Percentiles rank a stretch among this genome's conserved stretches.
These are phyloP conservation scores for Diarsia dahlii DNA, from an alignment of 2,888 invertebrate species.

Conservation along the genomic window DNA sequence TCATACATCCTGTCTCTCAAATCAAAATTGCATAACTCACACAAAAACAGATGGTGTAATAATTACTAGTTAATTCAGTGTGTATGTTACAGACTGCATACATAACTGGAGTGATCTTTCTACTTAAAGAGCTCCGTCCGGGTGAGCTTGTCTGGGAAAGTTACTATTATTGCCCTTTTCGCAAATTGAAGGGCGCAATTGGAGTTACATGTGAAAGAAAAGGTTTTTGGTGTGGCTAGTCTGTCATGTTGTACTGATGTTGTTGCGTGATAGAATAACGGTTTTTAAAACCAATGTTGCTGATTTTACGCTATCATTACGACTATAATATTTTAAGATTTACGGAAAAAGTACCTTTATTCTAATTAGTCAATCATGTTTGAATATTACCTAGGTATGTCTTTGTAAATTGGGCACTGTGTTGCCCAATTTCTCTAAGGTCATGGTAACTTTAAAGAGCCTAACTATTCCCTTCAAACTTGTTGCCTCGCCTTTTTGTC, in stretches of 20 bases:
- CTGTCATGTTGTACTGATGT: neutral
- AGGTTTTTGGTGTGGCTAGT: neutral
- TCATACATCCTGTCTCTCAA: constrained; percentile 2
- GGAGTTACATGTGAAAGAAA: neutral
- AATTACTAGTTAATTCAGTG: neutral
- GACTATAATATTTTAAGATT: too few species aligned
- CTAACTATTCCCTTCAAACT: too few species aligned
- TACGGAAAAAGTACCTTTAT: neutral
- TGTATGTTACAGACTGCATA: neutral
- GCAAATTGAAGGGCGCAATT: neutral
- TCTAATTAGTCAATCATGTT: neutral
- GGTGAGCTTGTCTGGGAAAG: neutral
- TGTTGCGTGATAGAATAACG: neutral
- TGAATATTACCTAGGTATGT: too few species aligned
- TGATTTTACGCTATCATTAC: too few species aligned
- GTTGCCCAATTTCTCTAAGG: too few species aligned
- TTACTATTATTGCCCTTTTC: neutral
- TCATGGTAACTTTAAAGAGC: too few species aligned
- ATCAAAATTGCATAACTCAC: constrained; percentile 33
- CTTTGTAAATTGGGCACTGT: too few species aligned
- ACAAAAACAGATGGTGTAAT: constrained; percentile 2
- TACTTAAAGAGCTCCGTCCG: too few species aligned
- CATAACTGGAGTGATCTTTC: neutral
- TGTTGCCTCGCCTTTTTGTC: too few species aligned
- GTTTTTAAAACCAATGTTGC: neutral